A percentile compares a stretch with the other conserved stretches of the same genome.
These are phyloP conservation scores for Eugnorisma glareosa DNA, from an alignment of 2,888 invertebrate genomes.

Conservation along the genomic window DNA sequence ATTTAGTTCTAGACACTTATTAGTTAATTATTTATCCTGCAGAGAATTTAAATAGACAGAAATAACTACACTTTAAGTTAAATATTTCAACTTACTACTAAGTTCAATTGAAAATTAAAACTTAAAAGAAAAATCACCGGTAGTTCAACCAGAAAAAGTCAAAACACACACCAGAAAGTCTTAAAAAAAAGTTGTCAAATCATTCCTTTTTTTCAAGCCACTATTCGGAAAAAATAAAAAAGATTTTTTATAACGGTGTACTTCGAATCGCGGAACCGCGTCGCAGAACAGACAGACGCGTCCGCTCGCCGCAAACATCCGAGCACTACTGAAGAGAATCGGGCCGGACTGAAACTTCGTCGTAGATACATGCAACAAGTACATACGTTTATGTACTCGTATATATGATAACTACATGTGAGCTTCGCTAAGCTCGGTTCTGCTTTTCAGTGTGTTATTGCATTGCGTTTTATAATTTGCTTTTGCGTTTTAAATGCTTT, in stretches of 20 bases:
- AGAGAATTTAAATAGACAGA: neutral
- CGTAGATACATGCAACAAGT: slow-evolving; percentile 82
- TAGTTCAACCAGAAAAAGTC: neutral
- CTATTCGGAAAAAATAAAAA: neutral
- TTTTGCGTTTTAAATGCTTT: slow-evolving; percentile 36
- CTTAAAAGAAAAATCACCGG: slow-evolving; percentile 3
- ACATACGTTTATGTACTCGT: slow-evolving; percentile 64
- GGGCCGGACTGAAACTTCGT: slow-evolving; percentile 65
- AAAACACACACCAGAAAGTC: slow-evolving; percentile 2
- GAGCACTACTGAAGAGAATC: slow-evolving; percentile 74
- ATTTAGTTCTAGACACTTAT: neutral
- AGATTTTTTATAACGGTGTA: slow-evolving; percentile 36
- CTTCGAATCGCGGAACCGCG: slow-evolving; percentile 35
- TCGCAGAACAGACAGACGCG: slow-evolving; percentile 44
- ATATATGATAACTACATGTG: slow-evolving; percentile 44
- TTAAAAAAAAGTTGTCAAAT: slow-evolving; percentile 2
- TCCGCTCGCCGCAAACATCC: slow-evolving; percentile 62
- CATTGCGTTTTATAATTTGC: slow-evolving; percentile 45
- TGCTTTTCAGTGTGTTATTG: slow-evolving; percentile 35
- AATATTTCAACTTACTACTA: neutral
- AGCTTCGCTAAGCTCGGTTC: slow-evolving; percentile 45
- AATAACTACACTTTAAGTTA: slow-evolving; percentile 2
- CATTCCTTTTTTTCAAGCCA: slow-evolving; percentile 2
- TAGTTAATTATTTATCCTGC: neutral
- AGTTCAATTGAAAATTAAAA: neutral